phyloP scores from a whole-genome alignment of 1,140 invertebrate genomes.

The Lerema accius region DNA sequence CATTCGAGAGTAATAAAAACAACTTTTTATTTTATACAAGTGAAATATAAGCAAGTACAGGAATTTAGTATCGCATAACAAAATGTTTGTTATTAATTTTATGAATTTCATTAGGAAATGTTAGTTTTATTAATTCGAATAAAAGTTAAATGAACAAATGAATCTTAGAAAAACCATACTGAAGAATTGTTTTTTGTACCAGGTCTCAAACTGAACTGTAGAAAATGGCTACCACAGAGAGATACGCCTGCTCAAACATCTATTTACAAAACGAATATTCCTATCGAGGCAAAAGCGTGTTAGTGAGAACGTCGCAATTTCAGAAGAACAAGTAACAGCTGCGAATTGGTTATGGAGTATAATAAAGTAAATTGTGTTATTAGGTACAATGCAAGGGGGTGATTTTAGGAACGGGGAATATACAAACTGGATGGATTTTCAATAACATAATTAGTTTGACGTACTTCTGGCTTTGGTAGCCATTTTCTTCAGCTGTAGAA shows the following conservation, averaged over 20 bases:
- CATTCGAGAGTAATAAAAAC: background rate
- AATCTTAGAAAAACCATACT: conserved; percentile 16
- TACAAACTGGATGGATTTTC: conserved; percentile 61
- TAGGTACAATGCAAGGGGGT: conserved; percentile 40
- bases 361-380: conserved; percentile 43
- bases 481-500: conserved; percentile 97
- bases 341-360: conserved; percentile 41
- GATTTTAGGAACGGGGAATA: conserved; percentile 44
- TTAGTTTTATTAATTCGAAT: conserved; percentile 11
- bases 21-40: background rate
- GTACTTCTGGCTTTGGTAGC: conserved; percentile 91
- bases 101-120: conserved; percentile 21
- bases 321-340: conserved; percentile 44
- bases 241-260: conserved; percentile 54
- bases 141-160: conserved; percentile 2
- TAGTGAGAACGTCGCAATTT: conserved; percentile 46
- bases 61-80: conserved; percentile 26
- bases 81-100: conserved; percentile 5
- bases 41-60: conserved; percentile 11
- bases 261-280: conserved; percentile 39
- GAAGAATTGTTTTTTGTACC: conserved; percentile 17
- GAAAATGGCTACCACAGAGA: conserved; percentile 83
- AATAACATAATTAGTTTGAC: conserved; percentile 75
- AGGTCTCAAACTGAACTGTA: conserved; percentile 71
- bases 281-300: conserved; percentile 49